Evolutionary conservation across 2,797 vertebrate species (phyloP), one percentile per base, ranked within the genome.

Genomic region (Vireo griseus): DNA sequence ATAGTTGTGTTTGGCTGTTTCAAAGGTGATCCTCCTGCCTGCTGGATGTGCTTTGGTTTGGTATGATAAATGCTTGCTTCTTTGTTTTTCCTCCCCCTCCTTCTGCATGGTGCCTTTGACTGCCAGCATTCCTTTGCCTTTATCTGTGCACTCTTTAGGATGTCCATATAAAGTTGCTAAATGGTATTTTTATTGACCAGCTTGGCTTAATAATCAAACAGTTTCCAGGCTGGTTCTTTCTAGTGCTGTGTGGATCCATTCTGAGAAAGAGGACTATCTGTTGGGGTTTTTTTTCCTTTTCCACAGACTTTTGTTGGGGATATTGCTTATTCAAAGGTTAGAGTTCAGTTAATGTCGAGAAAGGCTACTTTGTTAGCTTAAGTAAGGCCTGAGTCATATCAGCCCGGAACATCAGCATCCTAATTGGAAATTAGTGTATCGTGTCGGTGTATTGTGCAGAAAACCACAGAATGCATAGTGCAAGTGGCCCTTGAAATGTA

Each of bases 151-250:
- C 90, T 86, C 14, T 94, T 96, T 92, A 88, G 91, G 92, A 79
- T 95, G 94, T 96, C 80, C 94, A 91, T 94, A 94, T 97, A 94
- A 97, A 95, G 85, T 94, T 92, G 92, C 94, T 96, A 96, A 94
- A 92, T 88, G 94, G 94, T 84, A 97, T 97, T 94, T 96, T 96
- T 96, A 96, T 74, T 94, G 95, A 55, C 26, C 50, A 50, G 33
- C 73, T 91, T 90, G 83, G 94, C 94, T 97, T 95, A 96, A 94
- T 96, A 95, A 92, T 96, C 94, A 95, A 96, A 93, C 94, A 82
- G 81, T 90, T 97, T 96, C 61, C 74, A 92, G 80, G 62, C 94
- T 96, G 90, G 95, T 96, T 96, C 76, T 94, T 52, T 96, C 94
- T 86, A 47, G 94, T 85, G 54, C 88, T 77, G 13, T 93, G 90